Conservation (phyloP, 2,113 vertebrate species). For the Nerophis ophidion region DNA sequence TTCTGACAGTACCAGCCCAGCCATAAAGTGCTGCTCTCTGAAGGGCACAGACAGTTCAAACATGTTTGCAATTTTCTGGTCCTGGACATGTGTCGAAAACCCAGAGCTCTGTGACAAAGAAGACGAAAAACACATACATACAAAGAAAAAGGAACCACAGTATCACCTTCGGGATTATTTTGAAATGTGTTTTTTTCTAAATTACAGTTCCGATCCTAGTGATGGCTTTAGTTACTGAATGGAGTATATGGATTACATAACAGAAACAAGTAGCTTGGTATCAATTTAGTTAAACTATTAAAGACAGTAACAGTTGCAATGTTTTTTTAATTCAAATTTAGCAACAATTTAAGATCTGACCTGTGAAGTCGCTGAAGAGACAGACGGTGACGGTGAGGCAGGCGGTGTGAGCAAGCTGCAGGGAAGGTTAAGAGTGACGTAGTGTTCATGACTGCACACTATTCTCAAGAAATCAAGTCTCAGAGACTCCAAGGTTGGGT, state of each 20-base stretch:
- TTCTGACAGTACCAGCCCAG: slow-evolving; percentile 90
- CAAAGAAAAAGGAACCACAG: not conserved
- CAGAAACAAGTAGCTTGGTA: no score
- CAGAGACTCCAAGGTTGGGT: slow-evolving; percentile 88
- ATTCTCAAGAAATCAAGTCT: slow-evolving; percentile 92
- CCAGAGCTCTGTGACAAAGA: slow-evolving; percentile 84
- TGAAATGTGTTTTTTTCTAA: no score
- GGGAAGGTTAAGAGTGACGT: slow-evolving; percentile 93
- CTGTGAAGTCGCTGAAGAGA: slow-evolving; percentile 97
- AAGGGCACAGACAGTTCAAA: slow-evolving; percentile 97
- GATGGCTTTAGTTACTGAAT: no score
- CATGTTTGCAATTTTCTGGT: slow-evolving; percentile 99
- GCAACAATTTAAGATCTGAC: slow-evolving; percentile 53
- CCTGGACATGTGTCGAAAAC: slow-evolving; percentile 93
- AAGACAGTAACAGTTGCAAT: no score
- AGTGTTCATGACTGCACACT: slow-evolving; percentile 94
- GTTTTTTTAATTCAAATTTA: not conserved
- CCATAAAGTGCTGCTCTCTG: slow-evolving; percentile 94
- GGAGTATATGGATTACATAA: no score
- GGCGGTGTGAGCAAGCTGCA: slow-evolving; percentile 93
- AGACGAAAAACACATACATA: not conserved
- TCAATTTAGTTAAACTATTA: no score
- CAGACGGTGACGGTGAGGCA: slow-evolving; percentile 93
- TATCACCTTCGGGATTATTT: not conserved
- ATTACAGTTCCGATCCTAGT: not conserved